phyloP scores from a whole-genome alignment of 2,888 invertebrate species.

The Lymantria monacha region DNA sequence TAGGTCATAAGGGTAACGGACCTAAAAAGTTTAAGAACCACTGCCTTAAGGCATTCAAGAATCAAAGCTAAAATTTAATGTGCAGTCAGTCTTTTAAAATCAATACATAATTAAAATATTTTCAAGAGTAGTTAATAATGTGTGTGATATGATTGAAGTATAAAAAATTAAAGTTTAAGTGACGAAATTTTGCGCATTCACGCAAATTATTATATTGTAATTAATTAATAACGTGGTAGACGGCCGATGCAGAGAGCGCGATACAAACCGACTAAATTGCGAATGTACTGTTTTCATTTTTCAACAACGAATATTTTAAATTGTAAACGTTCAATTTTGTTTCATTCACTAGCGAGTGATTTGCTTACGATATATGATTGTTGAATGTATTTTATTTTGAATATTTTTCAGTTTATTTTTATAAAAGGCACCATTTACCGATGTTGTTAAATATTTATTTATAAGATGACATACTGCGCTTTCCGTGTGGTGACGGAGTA shows the following conservation, averaged over 20 bases:
- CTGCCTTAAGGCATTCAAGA: too few relatives aligned
- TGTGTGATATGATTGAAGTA: conserved; percentile 19
- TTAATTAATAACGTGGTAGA: conserved; percentile 50
- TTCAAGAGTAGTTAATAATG: conserved; percentile 20
- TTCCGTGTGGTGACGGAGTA: too few relatives aligned
- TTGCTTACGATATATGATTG: conserved; percentile 75
- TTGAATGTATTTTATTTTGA: conserved; percentile 55
- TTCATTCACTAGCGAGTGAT: conserved; percentile 65
- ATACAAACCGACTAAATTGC: conserved; percentile 66
- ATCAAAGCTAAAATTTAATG: too few relatives aligned
- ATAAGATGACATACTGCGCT: too few relatives aligned
- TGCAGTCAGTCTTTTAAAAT: too few relatives aligned
- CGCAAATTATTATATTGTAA: conserved; percentile 62
- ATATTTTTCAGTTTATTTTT: conserved; percentile 11
- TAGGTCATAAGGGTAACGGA: too few relatives aligned
- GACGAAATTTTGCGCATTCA: conserved; percentile 49
- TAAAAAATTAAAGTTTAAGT: conserved; percentile 30
- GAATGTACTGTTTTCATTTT: conserved; percentile 62
- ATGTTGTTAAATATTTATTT: too few relatives aligned
- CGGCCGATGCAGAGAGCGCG: conserved; percentile 8
- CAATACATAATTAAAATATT: conserved; percentile 5
- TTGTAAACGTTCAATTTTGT: conserved; percentile 68
- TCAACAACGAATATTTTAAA: conserved; percentile 63
- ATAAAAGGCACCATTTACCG: too few relatives aligned
- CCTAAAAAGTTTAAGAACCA: too few relatives aligned